A percentile compares a stretch with the other conserved stretches of the same genome.
phyloP scores from a whole-genome alignment of 2,797 vertebrate genomes.

The Alcedo atthis region DNA sequence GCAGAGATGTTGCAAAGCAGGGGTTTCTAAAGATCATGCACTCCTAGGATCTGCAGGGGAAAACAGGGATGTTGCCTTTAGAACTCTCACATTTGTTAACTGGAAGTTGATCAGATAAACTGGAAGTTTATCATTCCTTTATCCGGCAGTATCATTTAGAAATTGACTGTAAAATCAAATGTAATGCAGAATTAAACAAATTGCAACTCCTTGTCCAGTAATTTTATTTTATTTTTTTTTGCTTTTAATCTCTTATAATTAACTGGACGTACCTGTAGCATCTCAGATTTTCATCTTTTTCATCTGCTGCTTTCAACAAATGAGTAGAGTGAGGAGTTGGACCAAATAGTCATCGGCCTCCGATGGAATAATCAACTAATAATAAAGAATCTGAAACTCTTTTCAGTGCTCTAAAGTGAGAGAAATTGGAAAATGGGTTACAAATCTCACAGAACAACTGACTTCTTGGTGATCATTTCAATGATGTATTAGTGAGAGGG shows the following conservation, averaged over 20 bases:
- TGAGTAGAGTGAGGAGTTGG: neutral
- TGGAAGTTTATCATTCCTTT: slow-evolving; percentile 4
- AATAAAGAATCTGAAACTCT: neutral
- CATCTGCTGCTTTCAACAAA: neutral
- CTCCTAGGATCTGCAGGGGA: neutral
- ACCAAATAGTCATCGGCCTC: neutral
- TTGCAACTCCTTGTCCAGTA: neutral
- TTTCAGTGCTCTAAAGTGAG: neutral
- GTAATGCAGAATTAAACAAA: neutral
- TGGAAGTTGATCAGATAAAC: too few relatives aligned
- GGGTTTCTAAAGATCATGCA: neutral
- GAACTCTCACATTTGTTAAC: neutral
- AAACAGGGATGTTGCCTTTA: neutral
- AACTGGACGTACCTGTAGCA: neutral
- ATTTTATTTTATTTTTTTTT: neutral
- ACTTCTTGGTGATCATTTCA: neutral
- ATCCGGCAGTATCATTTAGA: neutral
- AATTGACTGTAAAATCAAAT: neutral
- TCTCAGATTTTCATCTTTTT: neutral
- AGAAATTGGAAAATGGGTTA: neutral
- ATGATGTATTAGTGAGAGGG: neutral
- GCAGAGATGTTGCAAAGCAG: slow-evolving; percentile 27
- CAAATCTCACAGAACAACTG: neutral
- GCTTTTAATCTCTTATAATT: neutral
- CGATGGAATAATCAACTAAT: neutral